Base-by-base conservation (phyloP, 2,797 vertebrate species). In the Acipenser transmontanus region DNA sequence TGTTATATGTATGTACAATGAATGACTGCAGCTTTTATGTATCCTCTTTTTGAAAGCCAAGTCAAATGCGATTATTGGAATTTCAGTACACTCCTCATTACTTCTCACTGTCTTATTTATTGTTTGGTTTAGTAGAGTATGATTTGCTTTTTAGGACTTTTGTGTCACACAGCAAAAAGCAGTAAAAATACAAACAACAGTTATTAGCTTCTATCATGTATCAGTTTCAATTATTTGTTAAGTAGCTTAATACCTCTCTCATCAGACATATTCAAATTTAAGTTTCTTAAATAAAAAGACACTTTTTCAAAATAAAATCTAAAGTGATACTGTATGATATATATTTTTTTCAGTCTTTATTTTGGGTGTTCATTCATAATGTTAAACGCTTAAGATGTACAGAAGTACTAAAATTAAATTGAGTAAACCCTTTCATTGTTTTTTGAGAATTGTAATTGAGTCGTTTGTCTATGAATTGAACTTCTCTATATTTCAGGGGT, bases 41-140 rank as follows among this genome's bases (percentile, higher is more conserved):
- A 49, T 10, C 49, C 34, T 12, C 62, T 34, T 8, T 64, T 51
- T 11, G 14, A 65, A 61, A 61, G 47, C 9, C 57, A n/a, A 34
- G 63, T 61, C 57, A 50, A 54, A 61, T 62, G 62, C 34, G 14
- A 51, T 68, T 68, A 68, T 66, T 66, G 54, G 59, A 66, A 69
- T 69, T 63, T 50, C 59, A 63, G 50, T 63, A 59, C 12, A 13
- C 13, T 47, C 47, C 60, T 14, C 7, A 57, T 69, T 61, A 59
- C 64, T 49, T 61, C n/a, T 7, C 67, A 51, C 59, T 20, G 50
- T 17, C 49, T 8, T 54, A 63, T 65, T 65, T 64, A 56, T 56
- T 52, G 49, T 20, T 65, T 59, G 61, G 34, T 34, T 34, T 34
- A 34, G 34, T 34, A 34, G 4, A 34, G 34, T 59, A 49, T 51